Percentiles rank a stretch among this genome's conserved stretches.
Conservation (phyloP, 2,888 invertebrate species). For the Drosophila paucipuncta region DNA sequence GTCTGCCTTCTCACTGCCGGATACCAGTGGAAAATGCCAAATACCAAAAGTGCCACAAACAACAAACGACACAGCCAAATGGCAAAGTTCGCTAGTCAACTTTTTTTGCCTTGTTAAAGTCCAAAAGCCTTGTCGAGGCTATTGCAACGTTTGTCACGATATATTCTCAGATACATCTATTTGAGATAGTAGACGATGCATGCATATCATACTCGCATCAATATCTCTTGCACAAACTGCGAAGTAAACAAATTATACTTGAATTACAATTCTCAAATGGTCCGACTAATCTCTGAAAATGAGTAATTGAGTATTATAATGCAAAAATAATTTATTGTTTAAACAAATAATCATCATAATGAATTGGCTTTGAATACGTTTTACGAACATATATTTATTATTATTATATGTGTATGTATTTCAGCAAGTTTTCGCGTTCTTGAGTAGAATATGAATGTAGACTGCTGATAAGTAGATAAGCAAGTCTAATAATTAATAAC, state of each 20-base stretch:
- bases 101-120: slow-evolving; percentile 55
- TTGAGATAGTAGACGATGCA: slow-evolving; percentile 18
- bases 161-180: slow-evolving; percentile 41
- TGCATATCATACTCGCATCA: slow-evolving; percentile 1
- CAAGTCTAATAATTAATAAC: neutral
- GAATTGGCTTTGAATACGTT: neutral
- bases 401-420: neutral
- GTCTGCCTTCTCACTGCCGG: slow-evolving; percentile 9
- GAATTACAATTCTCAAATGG: neutral
- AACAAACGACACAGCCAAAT: slow-evolving; percentile 26
- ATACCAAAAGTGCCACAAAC: slow-evolving; percentile 50
- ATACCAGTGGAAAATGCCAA: slow-evolving; percentile 16
- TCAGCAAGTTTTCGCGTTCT: neutral
- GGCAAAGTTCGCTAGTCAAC: slow-evolving; percentile 49
- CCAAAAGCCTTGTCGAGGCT: slow-evolving; percentile 59
- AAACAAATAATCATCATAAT: neutral
- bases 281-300: neutral
- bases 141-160: slow-evolving; percentile 54
- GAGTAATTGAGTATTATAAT: neutral
- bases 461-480: neutral
- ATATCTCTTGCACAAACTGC: slow-evolving; percentile 1
- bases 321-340: neutral
- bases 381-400: neutral
- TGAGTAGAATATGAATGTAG: neutral
- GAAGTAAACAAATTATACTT: neutral